Percentiles rank a stretch among this genome's conserved stretches.
These are phyloP conservation scores for Xestia sexstrigata DNA, from an alignment of 2,888 invertebrate genomes.

Conservation along the genomic window DNA sequence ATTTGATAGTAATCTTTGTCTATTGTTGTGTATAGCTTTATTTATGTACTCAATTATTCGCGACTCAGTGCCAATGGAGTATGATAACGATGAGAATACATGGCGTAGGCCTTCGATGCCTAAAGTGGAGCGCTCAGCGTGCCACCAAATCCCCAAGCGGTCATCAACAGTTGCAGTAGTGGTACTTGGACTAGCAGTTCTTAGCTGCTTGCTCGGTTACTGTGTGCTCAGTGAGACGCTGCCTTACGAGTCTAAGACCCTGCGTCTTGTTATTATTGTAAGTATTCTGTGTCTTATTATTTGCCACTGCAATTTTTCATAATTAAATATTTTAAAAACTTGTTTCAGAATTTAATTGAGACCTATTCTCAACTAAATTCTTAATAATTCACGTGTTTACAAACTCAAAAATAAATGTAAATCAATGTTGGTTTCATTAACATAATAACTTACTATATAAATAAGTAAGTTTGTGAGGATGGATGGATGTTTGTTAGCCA, in stretches of 20 bases:
- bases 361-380: not conserved
- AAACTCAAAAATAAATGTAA: not conserved
- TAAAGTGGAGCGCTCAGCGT: conserved; percentile 75
- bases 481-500: not conserved
- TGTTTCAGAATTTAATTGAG: not conserved
- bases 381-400: not conserved
- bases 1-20: not conserved
- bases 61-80: conserved; percentile 80
- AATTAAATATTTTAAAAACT: not conserved
- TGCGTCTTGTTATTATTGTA: conserved; percentile 85
- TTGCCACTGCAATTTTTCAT: not conserved
- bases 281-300: conserved; percentile 66
- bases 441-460: not conserved
- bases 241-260: conserved; percentile 86
- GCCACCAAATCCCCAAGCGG: conserved; percentile 81
- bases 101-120: conserved; percentile 82
- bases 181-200: conserved; percentile 85
- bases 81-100: conserved; percentile 84
- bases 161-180: conserved; percentile 85
- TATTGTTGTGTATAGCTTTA: conserved; percentile 36
- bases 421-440: not conserved
- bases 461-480: not conserved
- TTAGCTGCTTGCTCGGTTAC: conserved; percentile 88
- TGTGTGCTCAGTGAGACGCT: conserved; percentile 87
- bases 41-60: conserved; percentile 69